phyloP scores from a whole-genome alignment of 2,888 invertebrate species.

The Ichneumoninae sp. region DNA sequence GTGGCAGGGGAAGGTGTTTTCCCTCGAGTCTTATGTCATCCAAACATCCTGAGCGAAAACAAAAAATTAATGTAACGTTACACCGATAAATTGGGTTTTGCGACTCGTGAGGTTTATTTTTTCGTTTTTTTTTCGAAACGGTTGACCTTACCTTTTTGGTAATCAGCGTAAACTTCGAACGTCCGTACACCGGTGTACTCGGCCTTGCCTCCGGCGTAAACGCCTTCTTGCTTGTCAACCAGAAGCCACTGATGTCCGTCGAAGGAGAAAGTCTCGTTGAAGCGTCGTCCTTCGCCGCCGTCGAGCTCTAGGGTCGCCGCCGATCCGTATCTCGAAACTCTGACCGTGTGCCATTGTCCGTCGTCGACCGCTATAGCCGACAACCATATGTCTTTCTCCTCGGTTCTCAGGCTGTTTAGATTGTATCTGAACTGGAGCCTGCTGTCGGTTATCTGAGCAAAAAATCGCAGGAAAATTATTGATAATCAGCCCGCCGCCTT shows the following conservation, averaged over 20 bases:
- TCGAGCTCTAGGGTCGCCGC: slow-evolving; percentile 97
- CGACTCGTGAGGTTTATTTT: not conserved
- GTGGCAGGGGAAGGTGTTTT: slow-evolving; percentile 96
- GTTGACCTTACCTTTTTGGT: slow-evolving; percentile 91
- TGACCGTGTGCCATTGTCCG: slow-evolving; percentile 98
- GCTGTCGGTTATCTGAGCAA: slow-evolving; percentile 92
- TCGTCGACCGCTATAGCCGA: slow-evolving; percentile 96
- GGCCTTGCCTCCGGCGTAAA: slow-evolving; percentile 97
- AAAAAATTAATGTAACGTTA: slow-evolving; percentile 3
- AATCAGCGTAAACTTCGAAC: slow-evolving; percentile 97
- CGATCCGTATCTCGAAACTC: slow-evolving; percentile 95
- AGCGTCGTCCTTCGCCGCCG: slow-evolving; percentile 96
- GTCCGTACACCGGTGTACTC: slow-evolving; percentile 97
- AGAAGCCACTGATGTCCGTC: slow-evolving; percentile 96
- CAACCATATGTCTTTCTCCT: slow-evolving; percentile 95
- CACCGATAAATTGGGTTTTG: not conserved
- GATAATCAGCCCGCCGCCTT: not conserved
- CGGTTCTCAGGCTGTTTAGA: slow-evolving; percentile 94
- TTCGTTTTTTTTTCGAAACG: not conserved
- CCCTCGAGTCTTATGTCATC: slow-evolving; percentile 96
- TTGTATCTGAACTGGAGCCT: slow-evolving; percentile 96
- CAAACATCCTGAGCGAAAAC: slow-evolving; percentile 88
- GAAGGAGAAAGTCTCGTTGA: slow-evolving; percentile 96
- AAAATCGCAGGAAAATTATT: not conserved
- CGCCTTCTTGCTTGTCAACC: slow-evolving; percentile 97